Evolutionary conservation across 2,888 invertebrate species (phyloP), one percentile per base, ranked within the genome.

Genomic region (Leptopilina drosophilae): DNA sequence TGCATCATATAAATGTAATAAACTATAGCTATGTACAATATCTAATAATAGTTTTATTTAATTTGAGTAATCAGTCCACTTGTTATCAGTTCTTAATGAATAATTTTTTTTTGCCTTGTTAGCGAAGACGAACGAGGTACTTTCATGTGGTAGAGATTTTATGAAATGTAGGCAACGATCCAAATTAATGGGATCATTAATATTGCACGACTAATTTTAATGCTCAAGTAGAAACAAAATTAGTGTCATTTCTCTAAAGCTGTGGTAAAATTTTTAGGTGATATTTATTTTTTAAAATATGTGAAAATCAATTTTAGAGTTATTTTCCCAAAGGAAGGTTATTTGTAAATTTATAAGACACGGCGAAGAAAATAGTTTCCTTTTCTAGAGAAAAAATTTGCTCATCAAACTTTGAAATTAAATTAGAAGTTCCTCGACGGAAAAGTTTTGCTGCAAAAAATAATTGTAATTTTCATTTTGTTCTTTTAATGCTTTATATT

Each of bases 1-100:
- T 84, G 83, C 79, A 64, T 78, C 79, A 82, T 80, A 82, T 81
- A 80, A 76, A 64, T 65, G 26, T 77, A 79, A 80, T 84, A 84
- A 84, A 83, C 82, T 20, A 62, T 62, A 62, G 62, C 62, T 9
- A 62, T 62, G 62, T 62, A 20, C 62, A 62, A 62, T 62, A 62
- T 62, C 20, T 62, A 62, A 62, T 62, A 62, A 62, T 62, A 20
- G 62, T 62, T 15, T 62, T 62, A 62, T 62, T 62, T 62, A 62
- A 62, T 62, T 62, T 15, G 62, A 20, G 15, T 20, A 62, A 62
- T 62, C 20, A 62, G 62, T 20, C 15, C 20, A 62, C 62, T 62
- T 20, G 62, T 20, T 62, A 62, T 62, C 62, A 62, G 15, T 59
- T 59, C 59, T 59, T 59, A 59, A 59, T 59, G 14, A 20, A 62